Evolutionary conservation across 2,888 invertebrate genomes (phyloP).

Genomic region (Pherbina coryleti): DNA sequence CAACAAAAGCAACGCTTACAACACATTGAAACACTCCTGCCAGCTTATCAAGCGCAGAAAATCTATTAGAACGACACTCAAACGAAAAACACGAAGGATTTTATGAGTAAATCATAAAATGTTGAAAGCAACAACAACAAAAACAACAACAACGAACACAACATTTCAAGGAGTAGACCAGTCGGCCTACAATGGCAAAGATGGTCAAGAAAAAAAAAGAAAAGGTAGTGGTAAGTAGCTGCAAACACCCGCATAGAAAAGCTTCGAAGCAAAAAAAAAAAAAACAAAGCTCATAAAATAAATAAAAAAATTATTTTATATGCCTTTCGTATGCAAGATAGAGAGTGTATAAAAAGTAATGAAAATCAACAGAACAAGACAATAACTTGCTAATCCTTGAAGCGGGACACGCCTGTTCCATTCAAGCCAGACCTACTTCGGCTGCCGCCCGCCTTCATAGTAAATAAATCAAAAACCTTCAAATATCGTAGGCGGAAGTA

Average conservation of each 20-base stretch:
- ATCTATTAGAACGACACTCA: background rate
- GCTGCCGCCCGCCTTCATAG: background rate
- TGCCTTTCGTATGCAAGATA: background rate
- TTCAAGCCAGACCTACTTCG: constrained; percentile 1
- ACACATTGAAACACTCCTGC: background rate
- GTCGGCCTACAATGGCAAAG: background rate
- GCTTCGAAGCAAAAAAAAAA: background rate
- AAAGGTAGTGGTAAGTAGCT: background rate
- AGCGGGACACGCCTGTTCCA: constrained; percentile 27
- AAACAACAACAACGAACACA: background rate
- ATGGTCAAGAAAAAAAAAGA: background rate
- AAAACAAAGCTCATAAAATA: background rate
- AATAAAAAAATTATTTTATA: no score
- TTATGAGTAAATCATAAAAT: constrained; percentile 59
- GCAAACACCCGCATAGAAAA: background rate
- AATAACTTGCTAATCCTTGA: constrained; percentile 42
- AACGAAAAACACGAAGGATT: constrained; percentile 2
- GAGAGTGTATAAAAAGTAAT: background rate
- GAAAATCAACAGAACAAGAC: constrained; percentile 14
- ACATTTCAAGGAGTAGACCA: background rate
- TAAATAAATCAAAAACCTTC: constrained; percentile 45
- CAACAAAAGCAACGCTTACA: background rate
- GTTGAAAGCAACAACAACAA: background rate
- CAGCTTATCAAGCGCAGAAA: constrained; percentile 4
- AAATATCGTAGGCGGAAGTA: constrained; percentile 34